These are phyloP conservation scores for Brachynemurus nebulosus DNA, from an alignment of 2,888 invertebrate genomes.

Conservation along the genomic window DNA sequence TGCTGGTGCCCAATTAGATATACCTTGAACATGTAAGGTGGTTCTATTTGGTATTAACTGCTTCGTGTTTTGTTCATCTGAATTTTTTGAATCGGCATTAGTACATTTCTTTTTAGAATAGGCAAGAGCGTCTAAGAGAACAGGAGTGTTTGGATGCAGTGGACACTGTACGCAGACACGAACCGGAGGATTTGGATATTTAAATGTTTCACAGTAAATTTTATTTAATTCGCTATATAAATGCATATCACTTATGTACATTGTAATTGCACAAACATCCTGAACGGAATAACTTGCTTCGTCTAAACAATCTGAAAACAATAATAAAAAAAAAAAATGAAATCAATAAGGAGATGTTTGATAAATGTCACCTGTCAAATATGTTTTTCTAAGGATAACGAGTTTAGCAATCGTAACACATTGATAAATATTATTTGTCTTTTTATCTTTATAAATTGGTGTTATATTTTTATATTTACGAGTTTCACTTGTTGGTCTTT, in stretches of 20 bases:
- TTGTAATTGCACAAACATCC: conserved; percentile 67
- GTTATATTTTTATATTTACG: too few relatives aligned
- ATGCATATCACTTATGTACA: conserved; percentile 73
- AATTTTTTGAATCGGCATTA: conserved; percentile 22
- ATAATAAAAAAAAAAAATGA: too few relatives aligned
- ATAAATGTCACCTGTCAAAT: too few relatives aligned
- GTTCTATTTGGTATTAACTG: neutral
- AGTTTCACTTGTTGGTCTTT: too few relatives aligned
- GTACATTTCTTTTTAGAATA: conserved; percentile 28
- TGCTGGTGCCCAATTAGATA: conserved; percentile 97
- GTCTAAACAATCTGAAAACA: conserved; percentile 38
- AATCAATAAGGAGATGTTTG: too few relatives aligned
- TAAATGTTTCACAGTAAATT: conserved; percentile 59
- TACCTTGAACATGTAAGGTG: conserved; percentile 88
- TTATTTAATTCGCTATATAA: conserved; percentile 65
- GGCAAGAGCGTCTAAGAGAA: conserved; percentile 63
- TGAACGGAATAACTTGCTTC: conserved; percentile 37
- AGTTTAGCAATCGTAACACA: too few relatives aligned
- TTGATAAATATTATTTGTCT: too few relatives aligned
- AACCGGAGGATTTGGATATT: conserved; percentile 68
- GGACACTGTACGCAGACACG: conserved; percentile 76
- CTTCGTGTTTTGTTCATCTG: conserved; percentile 28
- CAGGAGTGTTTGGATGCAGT: conserved; percentile 51
- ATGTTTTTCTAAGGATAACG: too few relatives aligned
- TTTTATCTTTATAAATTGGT: too few relatives aligned